phyloP scores from a whole-genome alignment of 2,113 vertebrate species.

The Microtus richardsoni region DNA sequence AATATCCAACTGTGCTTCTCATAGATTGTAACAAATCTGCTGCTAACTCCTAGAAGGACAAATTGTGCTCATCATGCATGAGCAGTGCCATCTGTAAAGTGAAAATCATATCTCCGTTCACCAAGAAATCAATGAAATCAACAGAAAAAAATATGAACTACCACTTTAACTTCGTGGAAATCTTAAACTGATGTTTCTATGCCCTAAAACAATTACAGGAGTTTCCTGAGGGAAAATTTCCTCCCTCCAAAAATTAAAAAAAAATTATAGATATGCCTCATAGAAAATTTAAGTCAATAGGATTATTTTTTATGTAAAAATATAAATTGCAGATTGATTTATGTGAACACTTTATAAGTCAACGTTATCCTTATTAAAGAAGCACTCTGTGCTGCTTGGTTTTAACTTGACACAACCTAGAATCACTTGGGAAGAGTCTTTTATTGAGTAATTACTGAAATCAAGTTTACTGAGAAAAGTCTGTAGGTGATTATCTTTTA shows the following conservation, averaged over 20 bases:
- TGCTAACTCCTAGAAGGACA: constrained; percentile 28
- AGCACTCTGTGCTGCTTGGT: background rate
- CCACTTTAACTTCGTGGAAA: constrained; percentile 18
- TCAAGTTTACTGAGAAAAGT: background rate
- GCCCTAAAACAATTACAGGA: background rate
- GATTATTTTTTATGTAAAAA: background rate
- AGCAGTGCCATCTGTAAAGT: constrained; percentile 47
- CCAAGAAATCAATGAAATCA: constrained; percentile 48
- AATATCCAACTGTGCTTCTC: constrained; percentile 51
- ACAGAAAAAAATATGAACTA: background rate
- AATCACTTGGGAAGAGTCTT: background rate
- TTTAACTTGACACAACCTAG: background rate
- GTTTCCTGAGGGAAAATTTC: background rate
- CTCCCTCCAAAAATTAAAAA: constrained; percentile 2
- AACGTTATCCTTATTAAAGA: background rate
- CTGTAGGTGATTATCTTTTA: background rate
- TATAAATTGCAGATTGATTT: background rate
- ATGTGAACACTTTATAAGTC: background rate
- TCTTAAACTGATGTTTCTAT: background rate
- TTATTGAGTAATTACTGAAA: background rate
- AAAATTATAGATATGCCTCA: background rate
- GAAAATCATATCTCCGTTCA: constrained; percentile 33
- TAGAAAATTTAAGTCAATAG: background rate
- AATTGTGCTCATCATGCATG: background rate
- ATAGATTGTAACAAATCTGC: constrained; percentile 51